Evolutionary conservation across 2,113 vertebrate species (phyloP).

Genomic region (Psephotus haematonotus): DNA sequence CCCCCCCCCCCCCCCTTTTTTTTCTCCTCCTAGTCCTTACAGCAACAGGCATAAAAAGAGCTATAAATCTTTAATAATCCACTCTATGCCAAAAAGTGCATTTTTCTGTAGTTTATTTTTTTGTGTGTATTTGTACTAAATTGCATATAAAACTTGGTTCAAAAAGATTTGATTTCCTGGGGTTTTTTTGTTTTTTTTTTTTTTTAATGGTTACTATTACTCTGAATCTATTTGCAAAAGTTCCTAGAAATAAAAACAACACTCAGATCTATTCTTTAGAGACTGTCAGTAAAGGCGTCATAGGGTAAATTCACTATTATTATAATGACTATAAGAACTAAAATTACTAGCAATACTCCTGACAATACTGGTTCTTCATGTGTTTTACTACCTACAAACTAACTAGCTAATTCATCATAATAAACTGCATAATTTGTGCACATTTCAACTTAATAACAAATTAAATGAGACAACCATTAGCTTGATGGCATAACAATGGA

Average conservation of each 20-base stretch:
- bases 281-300: not conserved
- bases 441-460: not conserved
- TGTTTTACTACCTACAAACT: not conserved
- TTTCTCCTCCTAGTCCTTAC: not conserved
- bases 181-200: not conserved
- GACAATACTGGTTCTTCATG: not conserved
- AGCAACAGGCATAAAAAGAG: not conserved
- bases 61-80: not conserved
- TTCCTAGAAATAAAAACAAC: not conserved
- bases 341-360: not conserved
- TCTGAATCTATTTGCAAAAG: not conserved
- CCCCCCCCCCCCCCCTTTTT: fast-evolving
- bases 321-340: not conserved
- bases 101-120: not conserved
- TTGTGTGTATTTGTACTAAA: not conserved
- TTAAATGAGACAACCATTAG: not conserved
- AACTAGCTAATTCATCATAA: not conserved
- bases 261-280: not conserved
- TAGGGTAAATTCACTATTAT: not conserved
- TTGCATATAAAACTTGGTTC: not conserved
- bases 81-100: not conserved
- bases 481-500: not conserved
- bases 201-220: not conserved
- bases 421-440: not conserved
- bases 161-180: not conserved